Conservation (phyloP, 2,797 vertebrate genomes). For the Coregonus suidteri region DNA sequence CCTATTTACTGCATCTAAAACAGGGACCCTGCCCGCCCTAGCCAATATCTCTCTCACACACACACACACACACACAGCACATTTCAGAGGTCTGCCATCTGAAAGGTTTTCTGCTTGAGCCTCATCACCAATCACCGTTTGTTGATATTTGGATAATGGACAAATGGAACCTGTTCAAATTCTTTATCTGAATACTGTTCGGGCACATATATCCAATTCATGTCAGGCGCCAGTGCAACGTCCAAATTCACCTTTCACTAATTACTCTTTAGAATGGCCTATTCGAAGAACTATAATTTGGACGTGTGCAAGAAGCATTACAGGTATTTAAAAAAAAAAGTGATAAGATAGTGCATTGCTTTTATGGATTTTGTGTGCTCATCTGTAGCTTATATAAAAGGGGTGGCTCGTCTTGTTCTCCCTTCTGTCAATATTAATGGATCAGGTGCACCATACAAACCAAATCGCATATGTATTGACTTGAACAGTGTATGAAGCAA, state of each 20-base stretch:
- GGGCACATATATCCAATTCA: background rate
- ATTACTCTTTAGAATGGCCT: background rate
- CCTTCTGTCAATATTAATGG: background rate
- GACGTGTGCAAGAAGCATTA: background rate
- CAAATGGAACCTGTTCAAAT: background rate
- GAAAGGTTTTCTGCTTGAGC: background rate
- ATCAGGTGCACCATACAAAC: background rate
- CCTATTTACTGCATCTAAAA: constrained; percentile 15
- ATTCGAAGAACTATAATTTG: background rate
- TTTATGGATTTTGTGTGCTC: background rate
- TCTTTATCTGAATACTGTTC: background rate
- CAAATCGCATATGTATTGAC: background rate
- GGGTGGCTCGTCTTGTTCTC: background rate
- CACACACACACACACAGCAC: background rate
- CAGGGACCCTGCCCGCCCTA: background rate
- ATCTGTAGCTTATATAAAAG: background rate
- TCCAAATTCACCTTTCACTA: background rate
- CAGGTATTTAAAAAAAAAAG: background rate
- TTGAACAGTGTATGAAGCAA: background rate
- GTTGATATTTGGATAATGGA: background rate
- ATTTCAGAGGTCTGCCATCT: background rate
- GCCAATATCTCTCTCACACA: background rate
- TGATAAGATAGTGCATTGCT: background rate
- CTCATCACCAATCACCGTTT: background rate
- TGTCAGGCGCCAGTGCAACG: background rate